Conservation (phyloP, 30 jellyfish, hydroid and myxozoan genomes). For the Nemopilema nomurai region DNA sequence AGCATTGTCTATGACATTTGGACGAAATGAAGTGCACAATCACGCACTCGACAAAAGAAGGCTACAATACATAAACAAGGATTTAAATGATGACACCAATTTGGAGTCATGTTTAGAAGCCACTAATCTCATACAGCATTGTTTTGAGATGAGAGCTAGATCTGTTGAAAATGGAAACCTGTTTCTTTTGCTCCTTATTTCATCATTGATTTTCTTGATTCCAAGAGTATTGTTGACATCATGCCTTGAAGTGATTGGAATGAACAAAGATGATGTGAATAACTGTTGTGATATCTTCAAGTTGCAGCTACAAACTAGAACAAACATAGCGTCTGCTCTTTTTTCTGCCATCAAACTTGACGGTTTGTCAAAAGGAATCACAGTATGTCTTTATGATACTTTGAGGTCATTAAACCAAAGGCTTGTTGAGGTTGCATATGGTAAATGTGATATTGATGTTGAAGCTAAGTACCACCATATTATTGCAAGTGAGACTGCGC, state of each 20-base stretch:
- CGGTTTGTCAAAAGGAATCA: slow-evolving; percentile 13
- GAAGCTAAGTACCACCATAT: slow-evolving; percentile 21
- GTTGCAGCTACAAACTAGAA: slow-evolving; percentile 35
- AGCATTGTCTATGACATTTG: slow-evolving; percentile 32
- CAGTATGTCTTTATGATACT: slow-evolving; percentile 10
- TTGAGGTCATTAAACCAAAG: slow-evolving; percentile 9
- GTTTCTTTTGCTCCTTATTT: slow-evolving; percentile 29
- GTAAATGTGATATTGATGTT: slow-evolving; percentile 26
- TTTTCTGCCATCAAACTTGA: slow-evolving; percentile 25
- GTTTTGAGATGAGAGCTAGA: slow-evolving; percentile 9
- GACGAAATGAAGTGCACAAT: slow-evolving; percentile 42
- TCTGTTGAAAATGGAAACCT: slow-evolving; percentile 19
- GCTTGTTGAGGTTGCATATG: slow-evolving; percentile 50
- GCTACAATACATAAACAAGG: slow-evolving; percentile 8
- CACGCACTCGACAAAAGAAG: slow-evolving; percentile 33
- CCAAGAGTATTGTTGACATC: slow-evolving; percentile 33
- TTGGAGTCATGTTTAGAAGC: slow-evolving; percentile 18
- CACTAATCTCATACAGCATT: not conserved
- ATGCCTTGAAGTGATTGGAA: slow-evolving; percentile 14
- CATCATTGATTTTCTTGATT: slow-evolving; percentile 33
- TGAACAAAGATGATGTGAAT: slow-evolving; percentile 2
- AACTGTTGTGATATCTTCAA: slow-evolving; percentile 19
- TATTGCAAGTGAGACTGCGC: slow-evolving; percentile 49
- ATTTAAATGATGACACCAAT: slow-evolving; percentile 17
- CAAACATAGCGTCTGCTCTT: slow-evolving; percentile 28